These are phyloP conservation scores for Phalloptychus januarius DNA, from an alignment of 2,797 vertebrate species.

Conservation along the genomic window DNA sequence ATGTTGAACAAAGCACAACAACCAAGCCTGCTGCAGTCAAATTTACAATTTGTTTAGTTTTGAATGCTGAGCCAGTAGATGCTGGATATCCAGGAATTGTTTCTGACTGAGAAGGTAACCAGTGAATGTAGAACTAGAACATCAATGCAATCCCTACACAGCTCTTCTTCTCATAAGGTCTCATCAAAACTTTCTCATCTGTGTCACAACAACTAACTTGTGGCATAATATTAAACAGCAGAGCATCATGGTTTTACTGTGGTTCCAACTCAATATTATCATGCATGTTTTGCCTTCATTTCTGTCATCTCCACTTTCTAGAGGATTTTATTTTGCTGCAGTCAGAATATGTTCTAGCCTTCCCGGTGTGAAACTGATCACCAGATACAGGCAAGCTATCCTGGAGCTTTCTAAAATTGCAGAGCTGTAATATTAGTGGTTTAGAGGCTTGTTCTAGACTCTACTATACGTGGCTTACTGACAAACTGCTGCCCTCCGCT, in stretches of 20 bases:
- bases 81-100: neutral
- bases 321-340: neutral
- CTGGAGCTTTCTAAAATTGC: neutral
- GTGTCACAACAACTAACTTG: neutral
- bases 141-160: neutral
- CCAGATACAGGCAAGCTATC: constrained; percentile 4
- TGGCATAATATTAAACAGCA: constrained; percentile 6
- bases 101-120: neutral
- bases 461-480: constrained; percentile 3
- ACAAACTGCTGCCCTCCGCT: constrained; percentile 23
- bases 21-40: neutral
- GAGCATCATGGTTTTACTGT: neutral
- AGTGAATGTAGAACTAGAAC: neutral
- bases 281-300: neutral
- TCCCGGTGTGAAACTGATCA: neutral
- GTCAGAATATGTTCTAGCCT: constrained; percentile 4
- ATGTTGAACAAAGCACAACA: neutral
- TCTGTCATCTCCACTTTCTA: neutral
- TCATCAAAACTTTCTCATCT: neutral
- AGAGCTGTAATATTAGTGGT: neutral
- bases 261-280: neutral
- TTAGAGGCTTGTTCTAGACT: constrained; percentile 9
- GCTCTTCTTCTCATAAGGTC: neutral
- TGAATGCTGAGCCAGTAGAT: neutral
- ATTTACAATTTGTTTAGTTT: neutral